Percentiles rank a stretch among this genome's conserved stretches.
phyloP scores from a whole-genome alignment of 2,888 invertebrate species.

The Rhogogaster chlorosoma region DNA sequence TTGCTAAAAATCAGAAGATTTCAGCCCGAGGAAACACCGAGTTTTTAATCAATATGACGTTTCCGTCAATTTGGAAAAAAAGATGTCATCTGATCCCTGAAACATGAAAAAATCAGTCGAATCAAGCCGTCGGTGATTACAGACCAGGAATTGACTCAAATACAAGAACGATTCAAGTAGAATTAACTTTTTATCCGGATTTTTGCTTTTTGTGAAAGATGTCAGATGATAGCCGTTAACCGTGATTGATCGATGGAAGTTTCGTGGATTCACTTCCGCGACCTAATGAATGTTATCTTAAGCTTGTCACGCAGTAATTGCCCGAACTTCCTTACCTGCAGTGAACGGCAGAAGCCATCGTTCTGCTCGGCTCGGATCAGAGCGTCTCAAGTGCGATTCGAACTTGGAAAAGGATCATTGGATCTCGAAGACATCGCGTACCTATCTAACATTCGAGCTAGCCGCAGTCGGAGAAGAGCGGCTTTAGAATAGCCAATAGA shows the following conservation, averaged over 20 bases:
- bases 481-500: not conserved
- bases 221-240: not conserved
- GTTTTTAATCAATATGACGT: not conserved
- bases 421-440: not conserved
- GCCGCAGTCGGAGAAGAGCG: not conserved
- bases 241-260: not conserved
- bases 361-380: slow-evolving; percentile 1
- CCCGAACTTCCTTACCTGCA: slow-evolving; percentile 6
- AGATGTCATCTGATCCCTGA: not conserved
- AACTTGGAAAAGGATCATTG: slow-evolving; percentile 30
- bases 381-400: slow-evolving; percentile 38
- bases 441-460: not conserved
- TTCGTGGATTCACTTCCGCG: not conserved
- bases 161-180: not conserved
- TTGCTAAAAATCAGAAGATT: not conserved
- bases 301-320: slow-evolving; percentile 29
- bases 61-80: not conserved
- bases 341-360: not conserved
- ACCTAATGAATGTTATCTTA: slow-evolving; percentile 15
- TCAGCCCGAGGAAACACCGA: not conserved
- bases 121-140: not conserved
- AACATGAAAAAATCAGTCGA: not conserved
- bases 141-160: not conserved
- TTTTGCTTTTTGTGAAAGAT: not conserved
- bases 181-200: not conserved